Base-by-base conservation (phyloP, 2,113 vertebrate genomes). In the Ictidomys tridecemlineatus region DNA sequence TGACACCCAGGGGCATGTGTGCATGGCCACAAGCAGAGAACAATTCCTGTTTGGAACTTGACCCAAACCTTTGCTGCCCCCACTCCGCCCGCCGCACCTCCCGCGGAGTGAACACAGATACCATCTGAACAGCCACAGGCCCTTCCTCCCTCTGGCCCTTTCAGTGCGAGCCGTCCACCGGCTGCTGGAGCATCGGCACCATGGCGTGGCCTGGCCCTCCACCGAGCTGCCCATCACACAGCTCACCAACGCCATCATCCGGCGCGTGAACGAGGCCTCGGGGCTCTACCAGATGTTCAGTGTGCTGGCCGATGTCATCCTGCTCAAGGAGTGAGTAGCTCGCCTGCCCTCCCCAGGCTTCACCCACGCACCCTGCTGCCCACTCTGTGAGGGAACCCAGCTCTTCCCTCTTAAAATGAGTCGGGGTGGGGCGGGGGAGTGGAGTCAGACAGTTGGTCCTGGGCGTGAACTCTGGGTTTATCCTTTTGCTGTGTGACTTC, bases 211-310 rank as follows among this genome's bases (percentile, higher is more conserved):
- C 56, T 99, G 99, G 99, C 99, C 99, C 20, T 97, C 98, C 7
- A 98, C 98, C 0, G 89, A 79, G 95, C 97, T 99, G 95, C 98
- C 98, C 84, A 92, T 98, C 97, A 99, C 98, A n/a, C 99, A 99
- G 98, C 98, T 99, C 97, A 98, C 98, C 95, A 98, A 99, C 80
- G 98, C 99, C 98, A 99, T 99, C 90, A 89, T 99, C 97, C 99
- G 98, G 97, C 98, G 99, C 3, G 98, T 99, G 70, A 99, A 99
- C 0, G 99, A 99, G 98, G 99, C 99, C 32, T 99, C 99, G 0
- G 99, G 99, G 65, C 98, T 99, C 4, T 99, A 99, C 98, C 99
- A 99, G 98, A 99, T 99, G 99, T 99, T 99, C 96, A 96, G 99
- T 34, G 98, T 99, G 87, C 99, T 99, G 51, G 99, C 99, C 17